Percentiles rank a stretch among this genome's conserved stretches.
Evolutionary conservation across 2,888 invertebrate species (phyloP).

Genomic region (Empis stercorea): DNA sequence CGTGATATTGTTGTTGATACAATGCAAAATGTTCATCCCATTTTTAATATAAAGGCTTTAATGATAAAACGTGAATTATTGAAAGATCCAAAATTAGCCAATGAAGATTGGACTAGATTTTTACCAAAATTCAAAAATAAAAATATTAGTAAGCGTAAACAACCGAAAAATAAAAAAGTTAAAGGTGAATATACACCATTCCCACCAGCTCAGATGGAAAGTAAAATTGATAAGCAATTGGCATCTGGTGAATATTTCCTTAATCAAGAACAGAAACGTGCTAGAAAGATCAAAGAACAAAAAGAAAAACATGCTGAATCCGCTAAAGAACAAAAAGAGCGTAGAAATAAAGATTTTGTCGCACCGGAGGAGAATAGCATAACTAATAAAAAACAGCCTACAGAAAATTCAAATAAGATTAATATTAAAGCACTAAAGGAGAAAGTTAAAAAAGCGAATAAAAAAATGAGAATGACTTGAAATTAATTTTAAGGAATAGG

Average conservation of each 20-base stretch:
- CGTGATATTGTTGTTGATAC: slow-evolving; percentile 88
- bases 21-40: slow-evolving; percentile 98
- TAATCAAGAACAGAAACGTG: slow-evolving; percentile 64
- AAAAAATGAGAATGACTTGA: slow-evolving; percentile 22
- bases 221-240: slow-evolving; percentile 85
- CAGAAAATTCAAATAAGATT: slow-evolving; percentile 31
- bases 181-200: slow-evolving; percentile 96
- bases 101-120: slow-evolving; percentile 95
- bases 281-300: slow-evolving; percentile 57
- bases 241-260: slow-evolving; percentile 97
- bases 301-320: slow-evolving; percentile 65
- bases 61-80: slow-evolving; percentile 95
- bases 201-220: slow-evolving; percentile 85
- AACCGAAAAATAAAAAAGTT: slow-evolving; percentile 73
- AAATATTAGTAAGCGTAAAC: slow-evolving; percentile 77
- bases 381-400: slow-evolving; percentile 16
- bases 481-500: slow-evolving; percentile 4
- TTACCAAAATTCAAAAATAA: slow-evolving; percentile 86
- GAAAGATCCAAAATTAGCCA: slow-evolving; percentile 80
- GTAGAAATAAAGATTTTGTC: slow-evolving; percentile 65
- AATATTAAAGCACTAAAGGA: slow-evolving; percentile 61
- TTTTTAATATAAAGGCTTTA: slow-evolving; percentile 91
- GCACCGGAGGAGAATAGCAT: slow-evolving; percentile 54
- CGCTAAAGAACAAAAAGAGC: slow-evolving; percentile 59
- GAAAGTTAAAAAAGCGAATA: slow-evolving; percentile 58